Percentiles rank a stretch among this genome's conserved stretches.
phyloP scores from a whole-genome alignment of 2,113 vertebrate species.

The Sapayoa aenigma region DNA sequence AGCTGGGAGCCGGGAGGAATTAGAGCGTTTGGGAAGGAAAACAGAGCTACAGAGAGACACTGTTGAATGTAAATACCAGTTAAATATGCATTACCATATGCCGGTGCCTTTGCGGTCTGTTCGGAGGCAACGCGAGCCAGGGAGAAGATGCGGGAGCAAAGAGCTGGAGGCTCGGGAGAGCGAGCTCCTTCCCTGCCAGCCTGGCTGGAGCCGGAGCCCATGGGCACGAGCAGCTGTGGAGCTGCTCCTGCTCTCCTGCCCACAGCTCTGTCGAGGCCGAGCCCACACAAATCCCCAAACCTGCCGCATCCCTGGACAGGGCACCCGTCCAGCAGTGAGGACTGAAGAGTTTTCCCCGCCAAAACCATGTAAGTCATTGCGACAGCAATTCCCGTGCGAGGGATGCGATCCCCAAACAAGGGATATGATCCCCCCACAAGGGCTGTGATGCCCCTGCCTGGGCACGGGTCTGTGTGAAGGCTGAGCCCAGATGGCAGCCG shows the following conservation, averaged over 20 bases:
- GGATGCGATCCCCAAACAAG: not conserved
- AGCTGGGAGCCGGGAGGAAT: constrained; percentile 34
- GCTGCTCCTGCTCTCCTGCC: not conserved
- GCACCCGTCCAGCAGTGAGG: accelerated
- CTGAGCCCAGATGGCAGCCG: constrained; percentile 61
- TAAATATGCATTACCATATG: constrained; percentile 78
- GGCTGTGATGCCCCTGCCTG: not conserved
- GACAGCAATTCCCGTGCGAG: not conserved
- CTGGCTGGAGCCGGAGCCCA: not conserved
- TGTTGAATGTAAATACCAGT: constrained; percentile 76
- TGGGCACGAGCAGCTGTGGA: not conserved
- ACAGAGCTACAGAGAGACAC: constrained; percentile 65
- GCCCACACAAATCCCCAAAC: not conserved
- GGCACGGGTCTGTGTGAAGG: accelerated
- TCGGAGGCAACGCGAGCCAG: constrained; percentile 31
- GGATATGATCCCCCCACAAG: not conserved
- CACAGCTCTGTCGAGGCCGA: accelerated
- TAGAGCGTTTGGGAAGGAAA: constrained; percentile 52
- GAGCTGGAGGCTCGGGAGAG: constrained; percentile 38
- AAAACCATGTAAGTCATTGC: accelerated
- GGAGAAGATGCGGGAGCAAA: not conserved
- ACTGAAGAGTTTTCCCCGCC: accelerated
- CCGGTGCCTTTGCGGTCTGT: constrained; percentile 42
- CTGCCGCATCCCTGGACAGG: accelerated
- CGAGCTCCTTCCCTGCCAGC: not conserved